Conservation (phyloP, 2,888 invertebrate species). For the Tachina fera region DNA sequence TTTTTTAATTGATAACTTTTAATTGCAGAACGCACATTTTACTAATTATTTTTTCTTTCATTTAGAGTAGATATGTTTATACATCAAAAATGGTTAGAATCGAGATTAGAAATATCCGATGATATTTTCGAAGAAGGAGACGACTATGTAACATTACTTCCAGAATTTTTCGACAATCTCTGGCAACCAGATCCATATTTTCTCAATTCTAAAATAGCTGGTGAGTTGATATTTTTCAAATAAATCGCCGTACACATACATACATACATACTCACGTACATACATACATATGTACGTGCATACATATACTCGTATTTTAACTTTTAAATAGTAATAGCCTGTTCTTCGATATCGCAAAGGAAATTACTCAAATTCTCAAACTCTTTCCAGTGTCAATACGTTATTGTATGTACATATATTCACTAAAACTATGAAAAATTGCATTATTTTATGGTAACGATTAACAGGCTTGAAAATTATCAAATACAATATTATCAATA, state of each 20-base stretch:
- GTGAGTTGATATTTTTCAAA: conserved; percentile 82
- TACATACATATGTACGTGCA: neutral
- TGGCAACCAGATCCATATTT: conserved; percentile 95
- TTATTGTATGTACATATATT: no score
- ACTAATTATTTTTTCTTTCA: conserved; percentile 37
- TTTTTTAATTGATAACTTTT: neutral
- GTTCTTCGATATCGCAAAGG: neutral
- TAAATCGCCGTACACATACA: neutral
- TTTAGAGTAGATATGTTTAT: conserved; percentile 92
- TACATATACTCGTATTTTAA: neutral
- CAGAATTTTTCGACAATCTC: conserved; percentile 91
- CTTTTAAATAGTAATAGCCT: neutral
- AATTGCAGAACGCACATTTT: neutral
- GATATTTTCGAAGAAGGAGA: conserved; percentile 92
- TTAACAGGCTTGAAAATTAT: neutral
- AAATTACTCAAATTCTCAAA: neutral
- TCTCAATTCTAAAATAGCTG: conserved; percentile 92
- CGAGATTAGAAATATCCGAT: conserved; percentile 89
- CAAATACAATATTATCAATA: neutral
- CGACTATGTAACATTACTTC: conserved; percentile 90
- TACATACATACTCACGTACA: neutral
- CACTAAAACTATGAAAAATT: neutral
- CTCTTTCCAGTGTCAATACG: neutral
- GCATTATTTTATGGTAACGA: neutral
- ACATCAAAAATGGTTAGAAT: conserved; percentile 91